Evolutionary conservation across 92 coral and sea anemone species (phyloP).

Genomic region (Diadumene lineata): DNA sequence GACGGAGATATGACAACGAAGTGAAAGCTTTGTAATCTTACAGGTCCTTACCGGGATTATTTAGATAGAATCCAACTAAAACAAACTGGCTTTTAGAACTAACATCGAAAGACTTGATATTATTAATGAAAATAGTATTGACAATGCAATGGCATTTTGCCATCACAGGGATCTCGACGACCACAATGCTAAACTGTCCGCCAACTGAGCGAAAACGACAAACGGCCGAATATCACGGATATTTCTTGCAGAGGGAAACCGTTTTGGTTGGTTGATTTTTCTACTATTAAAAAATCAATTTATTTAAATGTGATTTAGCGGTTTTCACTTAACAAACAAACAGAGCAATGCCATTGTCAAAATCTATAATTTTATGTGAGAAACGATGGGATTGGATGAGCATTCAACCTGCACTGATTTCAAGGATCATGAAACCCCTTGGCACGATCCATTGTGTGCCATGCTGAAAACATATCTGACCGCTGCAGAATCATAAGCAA

Average conservation of each 20-base stretch:
- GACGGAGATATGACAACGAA: not conserved
- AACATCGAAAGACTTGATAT: slow-evolving; percentile 7
- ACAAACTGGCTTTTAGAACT: slow-evolving; percentile 23
- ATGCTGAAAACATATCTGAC: no score
- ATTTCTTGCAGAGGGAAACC: not conserved
- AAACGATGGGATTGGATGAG: slow-evolving; percentile 25
- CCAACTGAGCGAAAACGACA: slow-evolving; percentile 1
- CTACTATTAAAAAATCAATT: not conserved
- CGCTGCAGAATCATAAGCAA: no score
- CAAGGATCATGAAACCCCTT: slow-evolving; percentile 23
- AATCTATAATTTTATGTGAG: slow-evolving; percentile 11
- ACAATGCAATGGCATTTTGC: slow-evolving; percentile 31
- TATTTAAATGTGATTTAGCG: slow-evolving; percentile 15
- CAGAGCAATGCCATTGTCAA: slow-evolving; percentile 33
- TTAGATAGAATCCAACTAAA: slow-evolving; percentile 26
- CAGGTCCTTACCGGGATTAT: slow-evolving; percentile 18
- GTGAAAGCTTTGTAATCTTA: slow-evolving; percentile 22
- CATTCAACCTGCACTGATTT: slow-evolving; percentile 30
- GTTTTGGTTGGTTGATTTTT: not conserved
- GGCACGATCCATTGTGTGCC: no score
- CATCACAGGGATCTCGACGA: not conserved
- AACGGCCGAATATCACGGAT: no score
- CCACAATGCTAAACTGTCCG: not conserved
- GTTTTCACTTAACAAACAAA: slow-evolving; percentile 16
- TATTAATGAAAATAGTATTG: slow-evolving; percentile 14